phyloP scores from a whole-genome alignment of 2,888 invertebrate species.

The Lasioglossum lativentre region DNA sequence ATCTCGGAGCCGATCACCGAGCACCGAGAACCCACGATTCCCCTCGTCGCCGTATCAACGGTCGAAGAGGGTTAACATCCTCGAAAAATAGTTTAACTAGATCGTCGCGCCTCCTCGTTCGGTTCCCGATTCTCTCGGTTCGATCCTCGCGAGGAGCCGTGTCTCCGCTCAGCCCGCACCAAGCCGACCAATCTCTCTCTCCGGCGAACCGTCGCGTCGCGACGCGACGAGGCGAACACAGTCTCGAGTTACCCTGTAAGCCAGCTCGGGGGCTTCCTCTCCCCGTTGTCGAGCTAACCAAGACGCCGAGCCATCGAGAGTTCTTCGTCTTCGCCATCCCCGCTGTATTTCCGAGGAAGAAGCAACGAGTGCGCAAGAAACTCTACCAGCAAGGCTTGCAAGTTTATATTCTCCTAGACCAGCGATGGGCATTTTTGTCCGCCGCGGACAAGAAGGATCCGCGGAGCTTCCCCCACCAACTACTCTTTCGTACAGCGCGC shows the following conservation, averaged over 20 bases:
- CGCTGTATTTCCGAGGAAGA: not conserved
- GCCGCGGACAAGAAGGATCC: too few species aligned
- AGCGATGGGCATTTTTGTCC: too few species aligned
- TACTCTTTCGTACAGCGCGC: too few species aligned
- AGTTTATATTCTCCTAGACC: not conserved
- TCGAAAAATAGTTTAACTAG: not conserved
- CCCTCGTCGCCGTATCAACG: not conserved
- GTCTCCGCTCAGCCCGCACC: not conserved
- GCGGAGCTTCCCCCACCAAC: too few species aligned
- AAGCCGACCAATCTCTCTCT: not conserved
- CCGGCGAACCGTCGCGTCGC: not conserved
- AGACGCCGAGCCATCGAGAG: not conserved
- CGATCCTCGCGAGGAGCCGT: not conserved
- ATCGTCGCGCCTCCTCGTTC: not conserved
- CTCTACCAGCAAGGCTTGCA: not conserved
- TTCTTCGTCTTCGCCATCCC: not conserved
- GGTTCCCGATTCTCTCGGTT: not conserved
- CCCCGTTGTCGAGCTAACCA: not conserved
- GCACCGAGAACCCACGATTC: conserved; percentile 1
- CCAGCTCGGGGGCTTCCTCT: conserved; percentile 4
- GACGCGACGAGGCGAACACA: not conserved
- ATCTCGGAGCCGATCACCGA: not conserved
- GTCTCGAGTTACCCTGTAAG: conserved; percentile 15
- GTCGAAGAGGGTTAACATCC: not conserved
- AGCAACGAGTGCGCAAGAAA: not conserved